phyloP scores from a whole-genome alignment of 2,113 vertebrate species.

The Bos indicus region DNA sequence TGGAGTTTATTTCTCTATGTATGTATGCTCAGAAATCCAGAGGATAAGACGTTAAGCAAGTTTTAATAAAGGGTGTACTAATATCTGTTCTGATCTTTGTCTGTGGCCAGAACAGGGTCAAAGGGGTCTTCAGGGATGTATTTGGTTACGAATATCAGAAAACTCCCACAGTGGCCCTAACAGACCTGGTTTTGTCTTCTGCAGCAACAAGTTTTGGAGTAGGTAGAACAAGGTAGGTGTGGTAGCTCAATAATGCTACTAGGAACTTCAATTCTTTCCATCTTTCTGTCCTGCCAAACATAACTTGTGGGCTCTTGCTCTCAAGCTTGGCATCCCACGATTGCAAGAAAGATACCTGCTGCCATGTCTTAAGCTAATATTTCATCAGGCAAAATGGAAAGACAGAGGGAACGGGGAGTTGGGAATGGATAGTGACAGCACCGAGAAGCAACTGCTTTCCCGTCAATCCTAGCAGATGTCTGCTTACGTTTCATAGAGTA shows the following conservation, averaged over 20 bases:
- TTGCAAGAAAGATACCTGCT: slow-evolving; percentile 32
- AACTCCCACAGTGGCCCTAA: neutral
- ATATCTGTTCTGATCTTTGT: neutral
- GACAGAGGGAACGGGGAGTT: neutral
- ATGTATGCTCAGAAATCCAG: neutral
- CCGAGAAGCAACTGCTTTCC: slow-evolving; percentile 46
- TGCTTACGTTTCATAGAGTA: slow-evolving; percentile 40
- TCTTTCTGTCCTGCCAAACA: neutral
- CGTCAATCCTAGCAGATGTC: slow-evolving; percentile 37
- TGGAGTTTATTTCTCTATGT: neutral
- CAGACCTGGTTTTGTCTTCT: neutral
- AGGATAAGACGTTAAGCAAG: neutral
- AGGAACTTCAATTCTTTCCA: neutral
- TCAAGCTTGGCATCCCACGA: slow-evolving; percentile 29
- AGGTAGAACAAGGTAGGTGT: neutral
- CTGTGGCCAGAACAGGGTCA: neutral
- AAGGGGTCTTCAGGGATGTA: neutral
- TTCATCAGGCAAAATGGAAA: slow-evolving; percentile 37
- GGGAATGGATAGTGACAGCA: slow-evolving; percentile 4
- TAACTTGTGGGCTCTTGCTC: slow-evolving; percentile 15
- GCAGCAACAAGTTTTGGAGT: neutral
- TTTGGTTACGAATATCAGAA: neutral
- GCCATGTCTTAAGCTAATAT: slow-evolving; percentile 30
- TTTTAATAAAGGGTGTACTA: neutral
- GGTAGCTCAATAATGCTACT: neutral